Conservation (phyloP, 2,888 invertebrate genomes). For the Lithophane semibrunnea region DNA sequence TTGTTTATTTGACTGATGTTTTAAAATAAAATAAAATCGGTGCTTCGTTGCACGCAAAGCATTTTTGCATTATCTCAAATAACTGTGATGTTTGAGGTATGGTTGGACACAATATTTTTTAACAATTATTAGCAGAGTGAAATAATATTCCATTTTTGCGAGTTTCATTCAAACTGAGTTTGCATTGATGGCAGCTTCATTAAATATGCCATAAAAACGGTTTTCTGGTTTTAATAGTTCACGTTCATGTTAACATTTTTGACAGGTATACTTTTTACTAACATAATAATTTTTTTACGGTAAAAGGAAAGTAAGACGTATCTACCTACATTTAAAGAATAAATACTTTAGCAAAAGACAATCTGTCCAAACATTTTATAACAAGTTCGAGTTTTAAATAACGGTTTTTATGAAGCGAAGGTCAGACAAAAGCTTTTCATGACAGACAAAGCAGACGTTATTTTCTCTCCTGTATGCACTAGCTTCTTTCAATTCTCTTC, state of each 20-base stretch:
- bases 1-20: neutral
- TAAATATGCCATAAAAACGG: neutral
- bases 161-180: neutral
- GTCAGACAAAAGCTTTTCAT: conserved; percentile 22
- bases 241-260: neutral
- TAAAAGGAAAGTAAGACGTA: neutral
- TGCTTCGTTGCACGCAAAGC: neutral
- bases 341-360: conserved; percentile 6
- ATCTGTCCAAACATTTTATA: neutral
- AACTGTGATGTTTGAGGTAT: neutral
- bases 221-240: neutral
- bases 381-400: neutral
- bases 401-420: neutral
- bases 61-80: neutral
- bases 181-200: neutral
- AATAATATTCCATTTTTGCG: neutral
- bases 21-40: no score
- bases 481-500: neutral
- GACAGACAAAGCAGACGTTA: conserved; percentile 22
- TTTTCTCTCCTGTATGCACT: neutral
- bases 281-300: neutral
- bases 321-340: neutral
- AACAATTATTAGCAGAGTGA: neutral
- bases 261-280: no score
- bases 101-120: neutral